These are phyloP conservation scores for Arctia plantaginis DNA, from an alignment of 2,888 invertebrate species.

Conservation along the genomic window DNA sequence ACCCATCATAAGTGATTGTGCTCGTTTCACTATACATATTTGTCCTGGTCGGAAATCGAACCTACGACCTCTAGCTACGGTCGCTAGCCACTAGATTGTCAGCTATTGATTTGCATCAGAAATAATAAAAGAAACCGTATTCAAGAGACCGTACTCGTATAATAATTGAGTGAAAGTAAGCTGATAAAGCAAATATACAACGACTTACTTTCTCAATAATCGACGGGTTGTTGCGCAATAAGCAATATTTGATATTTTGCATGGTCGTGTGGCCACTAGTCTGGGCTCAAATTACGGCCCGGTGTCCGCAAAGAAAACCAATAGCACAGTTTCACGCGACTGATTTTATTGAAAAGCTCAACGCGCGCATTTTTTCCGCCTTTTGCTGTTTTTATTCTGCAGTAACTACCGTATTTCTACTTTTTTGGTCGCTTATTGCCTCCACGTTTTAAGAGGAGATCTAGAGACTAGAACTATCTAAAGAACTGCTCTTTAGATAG, in stretches of 20 bases:
- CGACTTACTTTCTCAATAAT: slow-evolving; percentile 34
- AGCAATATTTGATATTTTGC: slow-evolving; percentile 55
- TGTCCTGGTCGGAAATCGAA: no score
- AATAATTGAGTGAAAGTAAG: slow-evolving; percentile 28
- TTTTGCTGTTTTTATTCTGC: slow-evolving; percentile 65
- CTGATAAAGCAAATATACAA: slow-evolving; percentile 37
- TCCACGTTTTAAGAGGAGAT: slow-evolving; percentile 48
- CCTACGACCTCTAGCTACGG: neutral
- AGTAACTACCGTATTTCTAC: slow-evolving; percentile 62
- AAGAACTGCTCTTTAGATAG: slow-evolving; percentile 29
- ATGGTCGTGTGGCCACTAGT: slow-evolving; percentile 43
- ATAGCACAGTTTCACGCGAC: slow-evolving; percentile 73
- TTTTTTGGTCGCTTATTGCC: slow-evolving; percentile 59
- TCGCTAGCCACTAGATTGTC: neutral
- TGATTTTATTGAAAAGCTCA: slow-evolving; percentile 78
- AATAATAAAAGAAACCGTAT: slow-evolving; percentile 16
- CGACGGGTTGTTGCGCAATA: slow-evolving; percentile 11
- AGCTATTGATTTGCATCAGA: slow-evolving; percentile 11
- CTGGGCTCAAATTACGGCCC: slow-evolving; percentile 50
- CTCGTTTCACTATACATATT: no score
- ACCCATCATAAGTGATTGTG: no score
- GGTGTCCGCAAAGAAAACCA: slow-evolving; percentile 70
- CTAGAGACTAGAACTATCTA: no score
- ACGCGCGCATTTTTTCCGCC: slow-evolving; percentile 60
- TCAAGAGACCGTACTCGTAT: slow-evolving; percentile 20